phyloP scores from a whole-genome alignment of 2,797 vertebrate genomes.

The Bovichtus diacanthus region DNA sequence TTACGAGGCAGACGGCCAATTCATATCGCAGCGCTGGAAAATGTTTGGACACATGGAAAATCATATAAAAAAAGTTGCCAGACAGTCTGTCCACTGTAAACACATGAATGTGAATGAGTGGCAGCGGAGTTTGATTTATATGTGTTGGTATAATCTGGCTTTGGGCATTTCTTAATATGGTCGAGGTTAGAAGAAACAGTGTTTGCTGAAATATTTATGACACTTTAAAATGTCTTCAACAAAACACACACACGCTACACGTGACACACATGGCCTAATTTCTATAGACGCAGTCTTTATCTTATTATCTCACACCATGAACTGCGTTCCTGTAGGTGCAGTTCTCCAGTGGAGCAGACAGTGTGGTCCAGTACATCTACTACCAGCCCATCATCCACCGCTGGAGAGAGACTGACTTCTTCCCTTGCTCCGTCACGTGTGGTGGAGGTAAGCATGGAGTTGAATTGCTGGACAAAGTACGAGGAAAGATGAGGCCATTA shows the following conservation, averaged over 20 bases:
- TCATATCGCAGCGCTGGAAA: slow-evolving; percentile 67
- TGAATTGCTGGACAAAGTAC: no score
- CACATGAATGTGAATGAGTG: slow-evolving; percentile 58
- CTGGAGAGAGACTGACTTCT: slow-evolving; percentile 98
- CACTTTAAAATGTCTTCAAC: slow-evolving; percentile 2
- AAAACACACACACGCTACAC: not conserved
- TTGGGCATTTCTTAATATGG: slow-evolving; percentile 23
- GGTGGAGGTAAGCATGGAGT: slow-evolving; percentile 90
- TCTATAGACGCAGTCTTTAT: not conserved
- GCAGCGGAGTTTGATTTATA: slow-evolving; percentile 47
- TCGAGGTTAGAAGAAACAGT: slow-evolving; percentile 26
- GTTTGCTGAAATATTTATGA: slow-evolving; percentile 29
- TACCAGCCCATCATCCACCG: slow-evolving; percentile 96
- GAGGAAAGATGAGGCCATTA: not conserved
- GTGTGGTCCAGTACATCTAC: slow-evolving; percentile 94
- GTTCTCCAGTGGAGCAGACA: slow-evolving; percentile 86
- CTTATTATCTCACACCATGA: slow-evolving; percentile 6
- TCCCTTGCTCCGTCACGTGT: slow-evolving; percentile 96
- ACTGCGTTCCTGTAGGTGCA: slow-evolving; percentile 83
- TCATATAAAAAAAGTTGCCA: slow-evolving; percentile 66
- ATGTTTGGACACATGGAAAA: slow-evolving; percentile 67
- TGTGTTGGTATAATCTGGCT: slow-evolving; percentile 32
- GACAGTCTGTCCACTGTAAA: slow-evolving; percentile 74
- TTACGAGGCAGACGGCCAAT: slow-evolving; percentile 67
- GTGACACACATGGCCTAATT: not conserved